Conservation (phyloP, 2,888 invertebrate species). For the Bugula neritina region DNA sequence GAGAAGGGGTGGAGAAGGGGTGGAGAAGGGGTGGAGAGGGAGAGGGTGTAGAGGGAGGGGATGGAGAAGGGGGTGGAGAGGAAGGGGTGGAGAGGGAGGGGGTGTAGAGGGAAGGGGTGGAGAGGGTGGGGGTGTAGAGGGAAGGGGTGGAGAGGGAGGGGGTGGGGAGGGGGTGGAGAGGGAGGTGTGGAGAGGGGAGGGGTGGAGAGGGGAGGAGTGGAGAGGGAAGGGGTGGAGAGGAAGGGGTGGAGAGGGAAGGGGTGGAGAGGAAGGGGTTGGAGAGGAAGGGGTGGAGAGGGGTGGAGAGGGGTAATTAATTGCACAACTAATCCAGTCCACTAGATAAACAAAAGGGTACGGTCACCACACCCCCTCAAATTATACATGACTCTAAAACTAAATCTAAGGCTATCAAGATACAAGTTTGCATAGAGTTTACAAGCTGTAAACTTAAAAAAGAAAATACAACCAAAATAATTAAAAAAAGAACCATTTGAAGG, state of each 20-base stretch:
- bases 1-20: slow-evolving; percentile 3
- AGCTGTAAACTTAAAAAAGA: too few species aligned
- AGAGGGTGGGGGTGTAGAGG: slow-evolving; percentile 28
- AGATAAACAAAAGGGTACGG: too few species aligned
- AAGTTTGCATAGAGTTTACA: too few species aligned
- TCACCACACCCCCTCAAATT: too few species aligned
- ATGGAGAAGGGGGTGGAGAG: slow-evolving; percentile 4
- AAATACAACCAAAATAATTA: too few species aligned
- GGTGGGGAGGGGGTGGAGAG: slow-evolving; percentile 29
- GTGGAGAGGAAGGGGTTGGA: not conserved
- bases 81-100: slow-evolving; percentile 29
- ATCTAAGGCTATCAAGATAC: too few species aligned
- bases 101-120: slow-evolving; percentile 28
- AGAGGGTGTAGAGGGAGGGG: not conserved
- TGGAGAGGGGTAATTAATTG: not conserved
- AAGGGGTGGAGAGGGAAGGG: not conserved
- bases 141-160: slow-evolving; percentile 28
- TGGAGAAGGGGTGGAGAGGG: not conserved
- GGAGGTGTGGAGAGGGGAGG: slow-evolving; percentile 7
- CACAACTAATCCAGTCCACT: too few species aligned
- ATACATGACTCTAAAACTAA: too few species aligned
- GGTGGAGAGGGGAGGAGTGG: slow-evolving; percentile 24
- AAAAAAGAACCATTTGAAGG: too few species aligned
- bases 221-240: slow-evolving; percentile 1
- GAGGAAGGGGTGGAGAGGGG: not conserved